Evolutionary conservation across 2,888 invertebrate species (phyloP), one percentile per base, ranked within the genome.

Genomic region (Nesidiocoris tenuis): DNA sequence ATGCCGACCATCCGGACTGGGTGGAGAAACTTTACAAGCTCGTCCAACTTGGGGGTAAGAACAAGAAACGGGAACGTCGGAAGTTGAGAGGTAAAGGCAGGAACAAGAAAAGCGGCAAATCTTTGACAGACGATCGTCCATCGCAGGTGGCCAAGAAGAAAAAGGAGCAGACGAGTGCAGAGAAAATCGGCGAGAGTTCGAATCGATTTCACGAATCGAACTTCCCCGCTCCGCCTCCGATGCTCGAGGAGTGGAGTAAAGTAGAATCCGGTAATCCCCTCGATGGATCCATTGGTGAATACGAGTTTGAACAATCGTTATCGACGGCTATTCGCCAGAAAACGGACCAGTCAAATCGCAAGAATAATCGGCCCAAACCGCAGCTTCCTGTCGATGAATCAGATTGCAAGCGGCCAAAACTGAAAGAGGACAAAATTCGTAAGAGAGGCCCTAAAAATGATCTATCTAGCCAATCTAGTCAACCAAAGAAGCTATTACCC

Each of bases 1-100:
- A 79, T 64, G 63, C 64, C 7, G 67, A 75, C 67, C 77, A 75
- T 68, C 77, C 78, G 9, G 77, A 80, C 24, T 79, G 77, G 77
- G 78, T 79, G 54, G 67, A 76, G 1, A 54, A 59, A 17, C 64
- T 79, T 22, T 76, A 76, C 17, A 79, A 77, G 19, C 71, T 74
- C 0, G 61, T 76, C 7, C 75, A 75, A 22, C 72, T 66, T 0
- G 71, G 25, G 61, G 78, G 16, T 75, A 76, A 22, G 25, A 76
- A 12, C 66, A 78, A 18, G 78, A 74, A 77, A 39, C 61, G 57
- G 67, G 59, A 66, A 23, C 25, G 56, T 1, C 9, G 22, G 24
- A 76, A 77, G 39, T 68, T 71, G 17, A 76, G 63, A 64, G 75
- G 67, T 55, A 70, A 9, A 0, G 57, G 22, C 2, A 9, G 16